These are phyloP conservation scores for Nixonia krombeini DNA, from an alignment of 1,140 invertebrate species.

Conservation along the genomic window DNA sequence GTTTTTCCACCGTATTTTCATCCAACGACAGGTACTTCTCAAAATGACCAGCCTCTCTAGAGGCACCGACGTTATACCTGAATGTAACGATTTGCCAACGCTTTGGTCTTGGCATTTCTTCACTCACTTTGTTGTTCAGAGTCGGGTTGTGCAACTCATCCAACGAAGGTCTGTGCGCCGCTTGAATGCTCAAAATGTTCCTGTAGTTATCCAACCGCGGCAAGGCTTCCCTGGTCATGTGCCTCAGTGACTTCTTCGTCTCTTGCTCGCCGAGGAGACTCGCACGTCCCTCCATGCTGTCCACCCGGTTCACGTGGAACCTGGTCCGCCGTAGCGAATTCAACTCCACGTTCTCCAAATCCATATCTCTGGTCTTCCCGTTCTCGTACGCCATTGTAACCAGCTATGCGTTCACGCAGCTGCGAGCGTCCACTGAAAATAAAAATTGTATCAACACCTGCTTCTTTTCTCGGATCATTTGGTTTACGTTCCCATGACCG, in stretches of 20 bases:
- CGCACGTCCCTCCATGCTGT: conserved; percentile 67
- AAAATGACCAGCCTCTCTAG: too few species aligned
- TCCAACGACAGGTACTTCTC: too few species aligned
- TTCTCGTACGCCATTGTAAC: conserved; percentile 62
- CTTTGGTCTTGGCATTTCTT: too few species aligned
- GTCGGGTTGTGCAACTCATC: conserved; percentile 93
- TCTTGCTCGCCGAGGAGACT: conserved; percentile 68
- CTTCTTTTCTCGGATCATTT: too few species aligned
- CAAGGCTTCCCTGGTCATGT: conserved; percentile 92
- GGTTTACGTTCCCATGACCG: too few species aligned
- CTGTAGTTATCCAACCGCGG: conserved; percentile 94
- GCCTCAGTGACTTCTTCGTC: conserved; percentile 73
- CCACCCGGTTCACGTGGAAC: conserved; percentile 75
- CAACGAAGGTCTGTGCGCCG: conserved; percentile 89
- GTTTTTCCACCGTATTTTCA: conserved; percentile 27
- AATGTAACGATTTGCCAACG: conserved; percentile 11
- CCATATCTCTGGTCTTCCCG: conserved; percentile 51
- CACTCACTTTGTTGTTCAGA: conserved; percentile 81
- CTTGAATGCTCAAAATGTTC: conserved; percentile 92
- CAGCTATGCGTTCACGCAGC: background rate
- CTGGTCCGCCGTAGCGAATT: conserved; percentile 68
- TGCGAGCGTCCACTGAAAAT: conserved; percentile 24
- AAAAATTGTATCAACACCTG: background rate
- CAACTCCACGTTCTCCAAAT: conserved; percentile 63
- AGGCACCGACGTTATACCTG: too few species aligned